Percentiles rank a stretch among this genome's conserved stretches.
These are phyloP conservation scores for Drosophila sucinea DNA, from an alignment of 1,140 invertebrate species.

Conservation along the genomic window DNA sequence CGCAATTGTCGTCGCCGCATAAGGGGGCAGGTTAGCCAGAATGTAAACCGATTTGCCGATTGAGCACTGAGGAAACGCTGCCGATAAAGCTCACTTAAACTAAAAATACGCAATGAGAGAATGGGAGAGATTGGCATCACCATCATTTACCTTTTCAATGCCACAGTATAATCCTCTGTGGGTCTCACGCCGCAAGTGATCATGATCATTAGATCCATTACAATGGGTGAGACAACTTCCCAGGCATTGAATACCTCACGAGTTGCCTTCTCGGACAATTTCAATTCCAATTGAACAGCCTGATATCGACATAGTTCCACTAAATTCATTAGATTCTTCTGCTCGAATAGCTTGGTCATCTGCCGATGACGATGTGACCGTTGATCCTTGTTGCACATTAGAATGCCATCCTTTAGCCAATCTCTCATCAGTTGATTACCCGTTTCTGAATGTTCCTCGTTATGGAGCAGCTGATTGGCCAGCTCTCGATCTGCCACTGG, in stretches of 20 bases:
- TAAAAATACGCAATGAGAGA: constrained; percentile 1
- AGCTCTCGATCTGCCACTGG: constrained; percentile 60
- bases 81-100: constrained; percentile 52
- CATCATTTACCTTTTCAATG: constrained; percentile 39
- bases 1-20: constrained; percentile 39
- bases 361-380: constrained; percentile 53
- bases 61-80: constrained; percentile 53
- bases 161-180: constrained; percentile 40
- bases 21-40: constrained; percentile 45
- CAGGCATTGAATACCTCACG: constrained; percentile 35
- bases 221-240: constrained; percentile 10
- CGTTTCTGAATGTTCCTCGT: constrained; percentile 49
- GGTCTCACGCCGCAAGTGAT: constrained; percentile 43
- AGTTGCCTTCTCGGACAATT: constrained; percentile 7
- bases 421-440: constrained; percentile 59
- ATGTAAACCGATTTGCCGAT: constrained; percentile 59
- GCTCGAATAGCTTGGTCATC: constrained; percentile 33
- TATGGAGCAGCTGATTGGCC: constrained; percentile 55
- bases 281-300: constrained; percentile 19
- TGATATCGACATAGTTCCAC: constrained; percentile 33
- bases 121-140: not conserved
- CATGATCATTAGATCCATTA: constrained; percentile 48
- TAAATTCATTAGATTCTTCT: constrained; percentile 25
- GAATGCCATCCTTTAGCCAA: constrained; percentile 46
- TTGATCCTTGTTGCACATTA: constrained; percentile 40